Base-by-base conservation (phyloP, 1,140 invertebrate species). In the Steinernema feltiae region DNA sequence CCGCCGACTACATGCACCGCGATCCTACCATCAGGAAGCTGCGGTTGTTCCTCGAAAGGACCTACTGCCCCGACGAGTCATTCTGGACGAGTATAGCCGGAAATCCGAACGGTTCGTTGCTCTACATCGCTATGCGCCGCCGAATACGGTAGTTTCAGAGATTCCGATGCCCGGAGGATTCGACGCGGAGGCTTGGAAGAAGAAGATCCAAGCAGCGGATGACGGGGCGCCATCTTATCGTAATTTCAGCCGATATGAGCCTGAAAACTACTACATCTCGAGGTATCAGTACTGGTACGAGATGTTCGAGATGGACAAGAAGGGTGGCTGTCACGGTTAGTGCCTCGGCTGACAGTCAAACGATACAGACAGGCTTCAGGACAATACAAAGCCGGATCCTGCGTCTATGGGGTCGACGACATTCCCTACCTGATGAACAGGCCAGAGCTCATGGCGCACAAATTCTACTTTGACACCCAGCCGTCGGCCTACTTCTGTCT, bases 401-500 rank as follows among this genome's bases (percentile, higher is more conserved):
- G 83, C 72, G 84, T 85, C 21, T 84, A 76, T 69, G 83, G 83
- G 1, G 73, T 84, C 1, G 76, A 70, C 17, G 84, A 85, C 48
- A 41, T 84, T 15, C 73, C 78, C 1, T 76, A 32, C 18, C 70
- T 84, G 7, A 69, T 85, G 31, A 75, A 24, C 27, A 74, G 82
- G n/a, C 77, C 80, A 1, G 83, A 84, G 53, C 71, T 84, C 0
- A 48, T 84, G 0, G 83, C 79, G 17, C 83, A 84, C 73, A 85
- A 84, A 70, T 63, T 84, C 30, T 83, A 84, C 75, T 71, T 85
- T 1, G 74, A 81, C 18, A 70, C 75, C 32, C 81, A 84, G 69
- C 83, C 83, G n/a, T 79, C 84, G 3, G 78, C 81, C n/a, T 82
- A 75, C 24, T 82, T 82, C 71, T 82, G 81, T 70, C 21, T 81